Evolutionary conservation across 2,888 invertebrate species (phyloP).

Genomic region (Ormyrus pomaceus): DNA sequence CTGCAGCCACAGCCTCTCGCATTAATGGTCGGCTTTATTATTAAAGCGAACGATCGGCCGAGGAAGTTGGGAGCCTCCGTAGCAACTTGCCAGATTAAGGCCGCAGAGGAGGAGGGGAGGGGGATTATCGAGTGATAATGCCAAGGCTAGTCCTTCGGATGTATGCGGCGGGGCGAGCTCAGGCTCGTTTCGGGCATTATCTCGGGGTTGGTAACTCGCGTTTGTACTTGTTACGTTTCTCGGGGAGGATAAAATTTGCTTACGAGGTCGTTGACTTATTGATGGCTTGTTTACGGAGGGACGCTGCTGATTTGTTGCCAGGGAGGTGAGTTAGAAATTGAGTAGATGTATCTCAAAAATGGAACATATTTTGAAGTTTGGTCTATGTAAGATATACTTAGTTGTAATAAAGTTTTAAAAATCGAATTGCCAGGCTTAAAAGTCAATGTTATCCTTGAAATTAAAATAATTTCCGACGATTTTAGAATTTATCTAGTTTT

Average conservation of each 20-base stretch:
- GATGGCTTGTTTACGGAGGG: no score
- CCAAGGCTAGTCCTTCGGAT: neutral
- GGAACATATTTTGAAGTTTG: no score
- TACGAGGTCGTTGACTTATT: slow-evolving; percentile 17
- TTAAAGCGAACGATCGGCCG: neutral
- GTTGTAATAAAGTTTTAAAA: no score
- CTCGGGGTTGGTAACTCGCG: neutral
- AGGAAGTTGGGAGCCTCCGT: neutral
- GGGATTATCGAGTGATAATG: slow-evolving; percentile 18
- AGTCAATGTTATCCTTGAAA: no score
- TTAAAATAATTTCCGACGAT: no score
- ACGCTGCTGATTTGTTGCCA: no score
- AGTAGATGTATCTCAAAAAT: no score
- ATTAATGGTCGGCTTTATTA: slow-evolving; percentile 17
- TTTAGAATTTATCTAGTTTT: no score
- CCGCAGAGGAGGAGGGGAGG: no score
- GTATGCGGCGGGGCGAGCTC: neutral
- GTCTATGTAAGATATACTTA: no score
- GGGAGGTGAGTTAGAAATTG: no score
- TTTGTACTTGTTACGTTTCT: slow-evolving; percentile 10
- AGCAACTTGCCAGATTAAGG: slow-evolving; percentile 14
- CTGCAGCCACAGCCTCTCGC: neutral
- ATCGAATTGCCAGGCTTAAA: no score
- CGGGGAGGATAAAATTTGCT: neutral
- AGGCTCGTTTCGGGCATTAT: slow-evolving; percentile 1